Evolutionary conservation across 2,797 vertebrate species (phyloP).

Genomic region (Sorex maritimensis): DNA sequence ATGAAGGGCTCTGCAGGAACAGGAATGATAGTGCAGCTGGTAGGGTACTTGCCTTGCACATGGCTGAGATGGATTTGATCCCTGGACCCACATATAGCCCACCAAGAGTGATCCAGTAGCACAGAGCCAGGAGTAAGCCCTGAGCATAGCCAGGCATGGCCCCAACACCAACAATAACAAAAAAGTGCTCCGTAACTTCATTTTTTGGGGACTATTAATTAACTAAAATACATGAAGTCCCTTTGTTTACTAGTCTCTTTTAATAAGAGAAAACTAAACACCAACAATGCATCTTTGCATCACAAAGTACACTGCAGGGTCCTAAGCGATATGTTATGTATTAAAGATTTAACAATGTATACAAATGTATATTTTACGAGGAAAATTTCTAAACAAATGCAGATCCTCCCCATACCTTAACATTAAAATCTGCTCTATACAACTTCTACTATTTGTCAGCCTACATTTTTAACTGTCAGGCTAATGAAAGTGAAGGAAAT

Average conservation of each 20-base stretch:
- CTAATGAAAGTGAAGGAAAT: constrained; percentile 60
- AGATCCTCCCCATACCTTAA: not conserved
- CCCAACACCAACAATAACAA: no score
- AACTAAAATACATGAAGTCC: constrained; percentile 4
- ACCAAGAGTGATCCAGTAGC: no score
- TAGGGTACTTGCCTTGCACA: no score
- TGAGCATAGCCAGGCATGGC: no score
- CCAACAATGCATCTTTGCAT: no score
- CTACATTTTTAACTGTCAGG: constrained; percentile 50
- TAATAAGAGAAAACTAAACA: constrained; percentile 32
- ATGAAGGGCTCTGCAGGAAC: not conserved
- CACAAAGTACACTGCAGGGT: constrained; percentile 10
- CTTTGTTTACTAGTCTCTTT: constrained; percentile 56
- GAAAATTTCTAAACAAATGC: constrained; percentile 37
- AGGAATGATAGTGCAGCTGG: no score
- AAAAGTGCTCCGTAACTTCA: constrained; percentile 65
- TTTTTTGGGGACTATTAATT: not conserved
- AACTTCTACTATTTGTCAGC: constrained; percentile 14
- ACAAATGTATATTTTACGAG: constrained; percentile 14
- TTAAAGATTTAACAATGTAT: constrained; percentile 44
- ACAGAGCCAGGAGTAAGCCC: no score
- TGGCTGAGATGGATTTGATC: no score
- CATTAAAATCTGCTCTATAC: constrained; percentile 37
- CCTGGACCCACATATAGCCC: no score
- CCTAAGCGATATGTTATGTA: constrained; percentile 38